Evolutionary conservation across 2,888 invertebrate genomes (phyloP), one percentile per base, ranked within the genome.

Genomic region (Nebria salina): DNA sequence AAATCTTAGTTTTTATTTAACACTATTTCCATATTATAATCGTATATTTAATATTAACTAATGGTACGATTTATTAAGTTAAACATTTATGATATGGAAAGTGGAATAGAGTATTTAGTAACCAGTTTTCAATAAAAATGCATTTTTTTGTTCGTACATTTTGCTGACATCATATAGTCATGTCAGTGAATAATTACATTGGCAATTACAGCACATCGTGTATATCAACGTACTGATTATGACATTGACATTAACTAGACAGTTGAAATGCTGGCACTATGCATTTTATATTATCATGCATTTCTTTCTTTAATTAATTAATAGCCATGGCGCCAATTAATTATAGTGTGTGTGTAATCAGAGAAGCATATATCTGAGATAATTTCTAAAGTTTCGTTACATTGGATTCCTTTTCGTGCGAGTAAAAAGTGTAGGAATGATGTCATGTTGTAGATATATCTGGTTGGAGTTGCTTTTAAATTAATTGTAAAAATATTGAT

Each of bases 101-200:
- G 34, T 34, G 34, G 34, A 34, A 34, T 34, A 4, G 34, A 34
- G 34, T 34, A 34, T 34, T 4, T 34, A 34, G 34, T 34, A 34
- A 34, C 34, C 34, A 34, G 34, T 34, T 34, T 34, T 34, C 34
- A 34, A 54, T 54, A 54, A 11, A 54, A 54, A 54, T 54, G 54
- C 11, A 7, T 54, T 54, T 54, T 54, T 54, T 8, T 13, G 1
- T 11, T 13, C 7, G 1, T 54, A 54, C 8, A 2, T 54, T 54
- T 13, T 54, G 54, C 70, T 70, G 70, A 70, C 70, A 70, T 70
- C 70, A 70, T 70, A 34, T 70, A 26, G 11, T 20, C 70, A 70
- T 70, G 25, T 70, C 25, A 70, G 34, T 70, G 34, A n/a, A 20
- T 26, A 70, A 26, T 70, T 70, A 20, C 70, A 70, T 70, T 54